Evolutionary conservation across 2,797 vertebrate genomes (phyloP), one percentile per base, ranked within the genome.

Genomic region (Botia almorhae): DNA sequence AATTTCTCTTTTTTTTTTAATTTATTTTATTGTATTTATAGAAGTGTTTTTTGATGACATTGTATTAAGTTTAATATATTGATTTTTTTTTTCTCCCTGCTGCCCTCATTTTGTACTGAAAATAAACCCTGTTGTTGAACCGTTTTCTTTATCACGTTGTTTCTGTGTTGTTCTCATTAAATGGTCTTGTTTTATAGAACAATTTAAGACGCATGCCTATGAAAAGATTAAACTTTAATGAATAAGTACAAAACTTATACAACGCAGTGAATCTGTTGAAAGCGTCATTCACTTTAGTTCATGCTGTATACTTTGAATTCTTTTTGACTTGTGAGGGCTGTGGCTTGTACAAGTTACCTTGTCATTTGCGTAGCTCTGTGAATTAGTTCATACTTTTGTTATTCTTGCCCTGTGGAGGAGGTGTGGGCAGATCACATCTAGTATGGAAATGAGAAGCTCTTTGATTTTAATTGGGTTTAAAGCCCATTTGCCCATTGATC

Each of bases 11-110:
- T n/a, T n/a, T n/a, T n/a, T n/a, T n/a, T n/a, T n/a, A n/a, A 94
- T 93, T 94, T 94, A 94, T 95, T 94, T 94, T 94, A 94, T 93
- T 86, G 83, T 95, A 95, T 95, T 95, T 95, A 94, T 94, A 94
- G 92, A 93, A 87, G 84, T 91, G 90, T n/a, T 92, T 91, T 43
- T 78, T 91, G 85, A 91, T 90, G 50, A 84, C 58, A 88, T 92
- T 94, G 92, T 92, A 92, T 92, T 88, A 93, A 94, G 92, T 94
- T 95, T 95, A 95, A 95, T 95, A 94, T 95, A 95, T 94, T 86
- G 78, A 81, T n/a, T n/a, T n/a, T n/a, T n/a, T 83, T 88, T 88
- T 87, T 87, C 85, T 84, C 78, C 64, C 83, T 46, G 43, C 70
- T 43, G 29, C 48, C 77, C 43, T 72, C 85, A 87, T 90, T 94